Evolutionary conservation across 2,113 vertebrate species (phyloP).

Genomic region (Maylandia zebra): DNA sequence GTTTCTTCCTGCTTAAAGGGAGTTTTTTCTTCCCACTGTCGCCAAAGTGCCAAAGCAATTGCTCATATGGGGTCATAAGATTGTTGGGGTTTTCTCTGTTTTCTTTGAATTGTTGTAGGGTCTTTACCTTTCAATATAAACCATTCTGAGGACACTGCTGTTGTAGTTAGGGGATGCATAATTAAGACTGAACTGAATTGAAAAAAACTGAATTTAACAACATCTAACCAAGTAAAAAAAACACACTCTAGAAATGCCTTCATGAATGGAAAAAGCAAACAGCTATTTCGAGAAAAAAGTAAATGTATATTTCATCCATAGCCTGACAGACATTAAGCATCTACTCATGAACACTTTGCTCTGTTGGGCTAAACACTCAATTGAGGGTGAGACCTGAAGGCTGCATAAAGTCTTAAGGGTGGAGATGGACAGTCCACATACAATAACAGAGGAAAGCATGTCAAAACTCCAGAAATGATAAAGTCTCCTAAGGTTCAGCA

Average conservation of each 20-base stretch:
- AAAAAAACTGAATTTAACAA: background rate
- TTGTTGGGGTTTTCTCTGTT: background rate
- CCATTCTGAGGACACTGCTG: background rate
- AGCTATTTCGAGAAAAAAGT: background rate
- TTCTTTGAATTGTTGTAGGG: background rate
- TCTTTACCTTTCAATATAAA: background rate
- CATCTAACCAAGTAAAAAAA: background rate
- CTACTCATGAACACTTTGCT: background rate
- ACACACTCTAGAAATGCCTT: background rate
- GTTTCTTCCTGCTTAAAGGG: background rate
- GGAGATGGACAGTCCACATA: background rate
- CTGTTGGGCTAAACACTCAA: background rate
- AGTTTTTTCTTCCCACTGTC: background rate
- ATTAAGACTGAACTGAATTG: background rate
- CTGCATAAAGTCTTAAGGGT: background rate
- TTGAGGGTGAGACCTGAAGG: background rate
- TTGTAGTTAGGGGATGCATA: background rate
- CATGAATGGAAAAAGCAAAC: background rate
- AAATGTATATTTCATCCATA: background rate
- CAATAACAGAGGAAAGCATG: background rate
- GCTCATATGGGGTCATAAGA: background rate
- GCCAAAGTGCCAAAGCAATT: background rate
- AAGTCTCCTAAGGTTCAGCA: background rate
- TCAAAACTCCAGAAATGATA: background rate
- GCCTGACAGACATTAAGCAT: background rate